Evolutionary conservation across 2,888 invertebrate genomes (phyloP).

Genomic region (Lochmaea crataegi): DNA sequence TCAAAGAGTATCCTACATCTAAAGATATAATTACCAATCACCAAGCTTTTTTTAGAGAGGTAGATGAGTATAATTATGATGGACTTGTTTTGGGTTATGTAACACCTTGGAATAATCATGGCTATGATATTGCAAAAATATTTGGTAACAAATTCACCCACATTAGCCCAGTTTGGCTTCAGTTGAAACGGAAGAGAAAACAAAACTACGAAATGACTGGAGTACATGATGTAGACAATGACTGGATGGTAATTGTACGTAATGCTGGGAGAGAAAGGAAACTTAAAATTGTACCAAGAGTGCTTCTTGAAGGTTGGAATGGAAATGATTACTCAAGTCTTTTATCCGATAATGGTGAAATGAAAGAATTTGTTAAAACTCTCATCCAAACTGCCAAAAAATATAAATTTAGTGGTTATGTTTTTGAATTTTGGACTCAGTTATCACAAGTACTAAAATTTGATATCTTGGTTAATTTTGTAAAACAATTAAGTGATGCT

Average conservation of each 20-base stretch:
- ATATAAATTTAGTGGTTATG: conserved; percentile 88
- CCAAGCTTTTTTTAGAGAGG: conserved; percentile 79
- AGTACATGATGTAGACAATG: conserved; percentile 85
- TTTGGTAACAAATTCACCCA: conserved; percentile 91
- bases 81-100: conserved; percentile 89
- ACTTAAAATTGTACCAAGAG: conserved; percentile 82
- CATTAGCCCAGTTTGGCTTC: conserved; percentile 96
- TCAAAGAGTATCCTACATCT: conserved; percentile 74
- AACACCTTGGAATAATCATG: conserved; percentile 97
- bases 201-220: conserved; percentile 76
- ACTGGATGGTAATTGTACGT: conserved; percentile 82
- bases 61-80: conserved; percentile 73
- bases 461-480: conserved; percentile 71
- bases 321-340: conserved; percentile 79
- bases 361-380: conserved; percentile 74
- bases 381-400: conserved; percentile 74
- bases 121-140: conserved; percentile 90
- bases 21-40: conserved; percentile 83
- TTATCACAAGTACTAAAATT: conserved; percentile 75
- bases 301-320: conserved; percentile 90
- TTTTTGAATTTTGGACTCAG: conserved; percentile 91
- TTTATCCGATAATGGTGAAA: conserved; percentile 75
- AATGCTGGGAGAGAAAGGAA: conserved; percentile 68
- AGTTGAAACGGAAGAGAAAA: conserved; percentile 75
- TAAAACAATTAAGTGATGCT: conserved; percentile 73